These are phyloP conservation scores for Malaclemys terrapin DNA, from an alignment of 2,113 vertebrate species.

Conservation along the genomic window DNA sequence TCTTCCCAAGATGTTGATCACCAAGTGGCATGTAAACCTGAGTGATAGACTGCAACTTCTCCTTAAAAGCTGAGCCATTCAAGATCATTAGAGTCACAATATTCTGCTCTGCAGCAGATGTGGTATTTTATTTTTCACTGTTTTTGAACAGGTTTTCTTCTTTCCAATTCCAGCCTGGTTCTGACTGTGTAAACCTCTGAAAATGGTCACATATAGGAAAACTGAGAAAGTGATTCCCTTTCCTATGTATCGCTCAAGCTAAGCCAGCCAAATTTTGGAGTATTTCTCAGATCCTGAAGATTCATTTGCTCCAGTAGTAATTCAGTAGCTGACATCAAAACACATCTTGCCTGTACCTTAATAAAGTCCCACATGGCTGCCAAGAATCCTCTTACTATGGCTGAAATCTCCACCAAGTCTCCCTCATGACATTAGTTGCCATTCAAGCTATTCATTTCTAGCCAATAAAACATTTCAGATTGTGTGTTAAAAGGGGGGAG, in stretches of 20 bases:
- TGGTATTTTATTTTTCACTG: conserved; percentile 4
- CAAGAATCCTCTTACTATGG: neutral
- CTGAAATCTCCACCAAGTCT: neutral
- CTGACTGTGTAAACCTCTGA: neutral
- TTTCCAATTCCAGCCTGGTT: neutral
- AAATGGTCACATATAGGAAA: conserved; percentile 1
- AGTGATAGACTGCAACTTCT: neutral
- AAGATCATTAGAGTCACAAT: neutral
- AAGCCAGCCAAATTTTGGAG: neutral
- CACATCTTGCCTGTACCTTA: neutral
- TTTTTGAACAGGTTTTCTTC: neutral
- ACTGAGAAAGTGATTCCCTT: neutral
- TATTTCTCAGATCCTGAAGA: neutral
- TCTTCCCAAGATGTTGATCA: neutral
- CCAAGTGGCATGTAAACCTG: neutral
- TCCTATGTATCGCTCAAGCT: too few species aligned
- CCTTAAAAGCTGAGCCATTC: neutral
- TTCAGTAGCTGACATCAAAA: neutral
- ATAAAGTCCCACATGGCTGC: neutral
- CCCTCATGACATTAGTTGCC: neutral
- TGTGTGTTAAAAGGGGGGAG: neutral
- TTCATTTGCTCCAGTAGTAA: neutral
- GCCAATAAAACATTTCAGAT: neutral
- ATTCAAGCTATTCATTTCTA: neutral
- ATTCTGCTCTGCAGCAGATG: neutral